Conservation (phyloP, 1,140 invertebrate species). For the Elysia chlorotica region DNA sequence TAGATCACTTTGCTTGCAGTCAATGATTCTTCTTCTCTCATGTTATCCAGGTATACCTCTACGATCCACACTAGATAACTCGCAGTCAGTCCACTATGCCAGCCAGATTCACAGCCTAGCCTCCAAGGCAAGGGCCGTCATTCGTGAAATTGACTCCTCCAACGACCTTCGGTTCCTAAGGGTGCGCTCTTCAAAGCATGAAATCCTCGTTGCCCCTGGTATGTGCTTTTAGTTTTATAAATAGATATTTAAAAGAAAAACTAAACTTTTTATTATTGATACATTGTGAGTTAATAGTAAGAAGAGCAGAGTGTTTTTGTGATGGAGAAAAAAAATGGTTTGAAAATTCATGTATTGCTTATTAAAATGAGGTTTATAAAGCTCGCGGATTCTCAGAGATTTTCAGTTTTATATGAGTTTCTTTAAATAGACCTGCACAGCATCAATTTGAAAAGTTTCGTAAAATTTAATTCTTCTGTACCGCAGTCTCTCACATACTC, state of each 20-base stretch:
- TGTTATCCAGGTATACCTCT: constrained; percentile 81
- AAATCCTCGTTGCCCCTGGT: constrained; percentile 95
- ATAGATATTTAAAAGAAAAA: not conserved
- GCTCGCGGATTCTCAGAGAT: not conserved
- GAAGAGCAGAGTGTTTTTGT: too few species aligned
- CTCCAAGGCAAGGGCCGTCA: constrained; percentile 89
- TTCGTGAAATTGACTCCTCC: constrained; percentile 92
- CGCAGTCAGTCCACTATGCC: constrained; percentile 92
- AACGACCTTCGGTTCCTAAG: constrained; percentile 96
- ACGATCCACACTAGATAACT: constrained; percentile 93
- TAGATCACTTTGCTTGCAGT: too few species aligned
- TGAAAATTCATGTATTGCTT: not conserved
- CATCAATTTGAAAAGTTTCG: too few species aligned
- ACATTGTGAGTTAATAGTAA: too few species aligned
- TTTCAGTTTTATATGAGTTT: not conserved
- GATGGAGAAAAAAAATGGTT: too few species aligned
- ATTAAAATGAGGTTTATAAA: not conserved
- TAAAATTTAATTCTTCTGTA: too few species aligned
- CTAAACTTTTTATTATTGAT: too few species aligned
- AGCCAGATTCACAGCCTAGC: constrained; percentile 90
- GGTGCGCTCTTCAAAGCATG: constrained; percentile 94
- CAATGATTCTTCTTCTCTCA: too few species aligned
- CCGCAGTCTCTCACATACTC: not conserved
- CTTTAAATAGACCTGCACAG: too few species aligned
- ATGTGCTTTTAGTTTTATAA: not conserved